Evolutionary conservation across 2,113 vertebrate genomes (phyloP).

Genomic region (Aegotheles bennettii): DNA sequence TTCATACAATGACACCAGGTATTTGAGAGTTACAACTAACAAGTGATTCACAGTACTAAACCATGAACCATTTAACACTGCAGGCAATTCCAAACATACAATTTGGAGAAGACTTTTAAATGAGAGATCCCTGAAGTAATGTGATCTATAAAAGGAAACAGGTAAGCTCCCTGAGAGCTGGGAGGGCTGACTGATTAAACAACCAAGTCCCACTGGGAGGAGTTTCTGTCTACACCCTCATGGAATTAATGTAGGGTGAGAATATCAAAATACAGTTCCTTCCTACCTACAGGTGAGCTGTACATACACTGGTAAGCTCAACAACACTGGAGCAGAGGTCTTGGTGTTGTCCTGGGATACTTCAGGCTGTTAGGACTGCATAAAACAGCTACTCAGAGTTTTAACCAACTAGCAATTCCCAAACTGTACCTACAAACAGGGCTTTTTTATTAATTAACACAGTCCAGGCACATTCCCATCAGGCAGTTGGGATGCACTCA

Average conservation of each 20-base stretch:
- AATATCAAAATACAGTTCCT: neutral
- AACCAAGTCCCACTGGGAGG: neutral
- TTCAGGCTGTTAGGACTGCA: neutral
- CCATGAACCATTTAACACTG: neutral
- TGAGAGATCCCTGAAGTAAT: neutral
- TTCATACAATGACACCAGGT: fast-evolving
- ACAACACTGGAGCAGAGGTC: neutral
- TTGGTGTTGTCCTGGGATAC: neutral
- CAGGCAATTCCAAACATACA: neutral
- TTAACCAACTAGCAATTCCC: neutral
- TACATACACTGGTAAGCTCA: neutral
- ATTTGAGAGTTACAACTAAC: neutral
- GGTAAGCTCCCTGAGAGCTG: neutral
- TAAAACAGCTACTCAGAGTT: neutral
- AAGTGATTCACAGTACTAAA: neutral
- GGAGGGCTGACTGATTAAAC: neutral
- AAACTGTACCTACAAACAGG: neutral
- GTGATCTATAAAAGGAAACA: neutral
- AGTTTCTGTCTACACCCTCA: neutral
- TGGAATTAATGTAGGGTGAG: neutral
- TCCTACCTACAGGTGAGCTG: neutral
- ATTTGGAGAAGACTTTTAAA: neutral
- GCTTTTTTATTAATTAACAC: neutral
- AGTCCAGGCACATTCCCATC: neutral
- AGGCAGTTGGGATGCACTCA: neutral